These are phyloP conservation scores for Choristoneura rosaceana DNA, from an alignment of 2,888 invertebrate genomes.

Conservation along the genomic window DNA sequence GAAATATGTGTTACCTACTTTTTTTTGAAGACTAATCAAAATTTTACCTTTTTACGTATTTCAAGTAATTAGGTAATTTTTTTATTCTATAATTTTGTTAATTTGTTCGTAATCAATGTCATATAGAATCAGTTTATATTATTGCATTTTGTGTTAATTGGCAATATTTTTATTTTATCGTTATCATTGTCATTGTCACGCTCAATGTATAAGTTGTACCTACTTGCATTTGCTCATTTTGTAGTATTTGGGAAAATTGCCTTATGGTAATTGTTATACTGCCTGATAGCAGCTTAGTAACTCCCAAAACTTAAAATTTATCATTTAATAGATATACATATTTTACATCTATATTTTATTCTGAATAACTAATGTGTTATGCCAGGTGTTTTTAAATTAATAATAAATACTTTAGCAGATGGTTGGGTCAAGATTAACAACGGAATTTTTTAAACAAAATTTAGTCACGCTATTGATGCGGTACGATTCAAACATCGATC, in stretches of 20 bases:
- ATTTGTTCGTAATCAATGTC: constrained; percentile 47
- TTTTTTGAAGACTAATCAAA: not conserved
- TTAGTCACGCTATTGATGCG: too few species aligned
- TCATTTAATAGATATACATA: too few species aligned
- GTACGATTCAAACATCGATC: too few species aligned
- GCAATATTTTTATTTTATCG: constrained; percentile 36
- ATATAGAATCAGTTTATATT: constrained; percentile 59
- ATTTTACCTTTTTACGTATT: not conserved
- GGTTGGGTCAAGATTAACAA: too few species aligned
- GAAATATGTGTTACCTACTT: too few species aligned
- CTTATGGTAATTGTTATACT: constrained; percentile 10
- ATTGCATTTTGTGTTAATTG: constrained; percentile 37
- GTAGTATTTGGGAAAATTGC: constrained; percentile 44
- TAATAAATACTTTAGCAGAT: too few species aligned
- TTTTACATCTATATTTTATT: too few species aligned
- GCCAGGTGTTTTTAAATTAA: too few species aligned
- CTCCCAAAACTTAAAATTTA: not conserved
- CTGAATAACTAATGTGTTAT: too few species aligned
- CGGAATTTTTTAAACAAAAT: too few species aligned
- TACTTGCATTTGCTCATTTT: constrained; percentile 74
- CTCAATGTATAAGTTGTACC: constrained; percentile 67
- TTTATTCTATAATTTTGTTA: constrained; percentile 21
- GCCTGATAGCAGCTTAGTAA: too few species aligned
- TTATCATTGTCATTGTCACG: constrained; percentile 48
- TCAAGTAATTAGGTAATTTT: not conserved